Evolutionary conservation across 2,113 vertebrate species (phyloP).

Genomic region (Antigone vipio): DNA sequence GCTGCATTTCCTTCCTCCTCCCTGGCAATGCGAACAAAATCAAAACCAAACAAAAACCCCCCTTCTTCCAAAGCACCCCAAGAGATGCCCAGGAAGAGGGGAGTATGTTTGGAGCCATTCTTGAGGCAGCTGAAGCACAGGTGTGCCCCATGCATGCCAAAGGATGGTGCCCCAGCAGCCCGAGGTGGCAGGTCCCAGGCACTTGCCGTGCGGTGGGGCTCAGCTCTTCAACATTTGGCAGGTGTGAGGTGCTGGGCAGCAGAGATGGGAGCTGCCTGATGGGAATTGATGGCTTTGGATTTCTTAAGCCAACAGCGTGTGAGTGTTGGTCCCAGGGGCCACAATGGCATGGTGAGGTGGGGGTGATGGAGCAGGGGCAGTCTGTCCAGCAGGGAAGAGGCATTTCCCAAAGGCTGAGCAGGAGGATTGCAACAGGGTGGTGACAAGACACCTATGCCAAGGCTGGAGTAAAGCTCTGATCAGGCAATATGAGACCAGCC

Average conservation of each 20-base stretch:
- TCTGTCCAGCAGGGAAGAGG: neutral
- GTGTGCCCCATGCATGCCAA: fast-evolving
- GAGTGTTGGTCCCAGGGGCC: neutral
- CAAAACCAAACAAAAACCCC: no score
- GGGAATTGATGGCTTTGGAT: neutral
- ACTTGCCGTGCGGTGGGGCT: neutral
- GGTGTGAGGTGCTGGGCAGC: neutral
- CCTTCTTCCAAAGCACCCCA: neutral
- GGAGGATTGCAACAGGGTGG: neutral
- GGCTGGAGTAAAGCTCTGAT: neutral
- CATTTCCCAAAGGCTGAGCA: neutral
- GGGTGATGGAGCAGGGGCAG: neutral
- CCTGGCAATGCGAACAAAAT: neutral
- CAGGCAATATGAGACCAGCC: neutral
- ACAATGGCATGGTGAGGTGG: fast-evolving
- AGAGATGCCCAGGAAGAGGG: neutral
- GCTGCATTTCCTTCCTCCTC: neutral
- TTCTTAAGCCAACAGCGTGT: neutral
- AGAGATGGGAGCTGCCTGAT: neutral
- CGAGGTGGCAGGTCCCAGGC: fast-evolving
- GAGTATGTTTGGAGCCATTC: neutral
- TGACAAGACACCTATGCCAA: fast-evolving
- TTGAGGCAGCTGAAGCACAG: neutral
- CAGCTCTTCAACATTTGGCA: neutral
- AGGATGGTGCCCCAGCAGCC: neutral